phyloP scores from a whole-genome alignment of 2,113 vertebrate genomes.

The Paracanthobrama guichenoti region DNA sequence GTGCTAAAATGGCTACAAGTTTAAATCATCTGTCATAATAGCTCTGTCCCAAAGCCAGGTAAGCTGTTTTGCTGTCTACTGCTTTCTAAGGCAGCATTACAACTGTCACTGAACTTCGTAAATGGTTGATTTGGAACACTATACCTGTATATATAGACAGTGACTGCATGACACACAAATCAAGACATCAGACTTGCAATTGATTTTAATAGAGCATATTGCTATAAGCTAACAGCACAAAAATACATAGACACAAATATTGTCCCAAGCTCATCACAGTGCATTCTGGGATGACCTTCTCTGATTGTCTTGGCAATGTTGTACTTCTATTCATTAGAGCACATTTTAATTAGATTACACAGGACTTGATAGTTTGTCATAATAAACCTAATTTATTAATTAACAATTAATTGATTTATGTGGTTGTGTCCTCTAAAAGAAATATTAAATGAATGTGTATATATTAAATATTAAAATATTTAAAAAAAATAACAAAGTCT shows the following conservation, averaged over 20 bases:
- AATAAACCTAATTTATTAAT: neutral
- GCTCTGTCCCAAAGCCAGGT: neutral
- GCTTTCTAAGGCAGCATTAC: neutral
- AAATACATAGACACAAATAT: neutral
- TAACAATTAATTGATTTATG: neutral
- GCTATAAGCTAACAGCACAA: neutral
- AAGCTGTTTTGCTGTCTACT: neutral
- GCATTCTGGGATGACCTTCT: neutral
- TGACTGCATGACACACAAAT: neutral
- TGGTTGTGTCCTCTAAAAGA: neutral
- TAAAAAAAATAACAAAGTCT: too few relatives aligned
- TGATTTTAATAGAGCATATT: neutral
- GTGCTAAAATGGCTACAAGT: neutral
- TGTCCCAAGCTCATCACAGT: neutral
- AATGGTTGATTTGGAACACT: neutral
- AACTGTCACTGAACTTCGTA: neutral
- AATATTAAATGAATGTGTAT: neutral
- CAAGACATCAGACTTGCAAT: neutral
- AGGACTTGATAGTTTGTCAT: neutral
- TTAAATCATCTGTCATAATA: constrained; percentile 14
- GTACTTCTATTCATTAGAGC: neutral
- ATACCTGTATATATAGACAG: neutral
- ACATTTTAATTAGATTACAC: neutral
- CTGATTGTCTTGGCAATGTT: neutral
- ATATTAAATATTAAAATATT: neutral